These are phyloP conservation scores for Gari tellinella DNA, from an alignment of 2,888 invertebrate genomes.

Conservation along the genomic window DNA sequence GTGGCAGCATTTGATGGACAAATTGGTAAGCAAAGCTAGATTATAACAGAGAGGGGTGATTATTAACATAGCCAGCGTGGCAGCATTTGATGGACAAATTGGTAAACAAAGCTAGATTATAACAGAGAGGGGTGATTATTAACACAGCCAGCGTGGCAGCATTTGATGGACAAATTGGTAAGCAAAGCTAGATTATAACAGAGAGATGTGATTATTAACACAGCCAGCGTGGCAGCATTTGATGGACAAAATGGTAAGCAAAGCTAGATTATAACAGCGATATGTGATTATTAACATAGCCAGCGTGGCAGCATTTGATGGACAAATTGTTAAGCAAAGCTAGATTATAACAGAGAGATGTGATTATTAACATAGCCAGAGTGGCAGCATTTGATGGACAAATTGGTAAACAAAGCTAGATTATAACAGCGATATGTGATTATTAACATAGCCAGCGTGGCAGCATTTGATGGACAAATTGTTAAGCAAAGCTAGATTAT, in stretches of 20 bases:
- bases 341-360: slow-evolving; percentile 92
- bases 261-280: slow-evolving; percentile 92
- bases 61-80: not conserved
- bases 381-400: slow-evolving; percentile 87
- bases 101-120: slow-evolving; percentile 91
- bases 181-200: not conserved
- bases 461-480: slow-evolving; percentile 98
- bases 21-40: slow-evolving; percentile 86
- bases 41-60: no score
- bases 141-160: slow-evolving; percentile 98
- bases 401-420: slow-evolving; percentile 92
- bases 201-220: no score
- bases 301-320: slow-evolving; percentile 97
- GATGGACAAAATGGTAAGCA: slow-evolving; percentile 92
- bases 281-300: slow-evolving; percentile 98
- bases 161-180: slow-evolving; percentile 96
- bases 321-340: slow-evolving; percentile 89
- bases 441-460: slow-evolving; percentile 97
- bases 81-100: slow-evolving; percentile 91
- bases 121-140: slow-evolving; percentile 96
- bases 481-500: slow-evolving; percentile 83
- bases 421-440: slow-evolving; percentile 96
- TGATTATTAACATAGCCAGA: slow-evolving; percentile 86
- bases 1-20: slow-evolving; percentile 99
- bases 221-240: slow-evolving; percentile 81